Evolutionary conservation across 2,888 invertebrate species (phyloP).

Genomic region (Pseudococcus longispinus): DNA sequence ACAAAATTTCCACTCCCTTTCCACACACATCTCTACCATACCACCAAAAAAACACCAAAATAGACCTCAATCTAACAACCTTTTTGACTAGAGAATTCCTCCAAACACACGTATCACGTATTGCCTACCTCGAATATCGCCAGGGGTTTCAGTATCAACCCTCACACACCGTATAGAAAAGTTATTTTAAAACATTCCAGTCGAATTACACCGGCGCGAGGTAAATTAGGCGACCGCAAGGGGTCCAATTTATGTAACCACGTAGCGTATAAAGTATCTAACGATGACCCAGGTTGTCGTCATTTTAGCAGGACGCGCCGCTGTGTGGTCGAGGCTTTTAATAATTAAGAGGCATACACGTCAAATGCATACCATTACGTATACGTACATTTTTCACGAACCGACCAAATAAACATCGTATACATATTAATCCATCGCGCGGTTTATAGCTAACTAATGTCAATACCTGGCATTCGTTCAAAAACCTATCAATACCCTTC

Average conservation of each 20-base stretch:
- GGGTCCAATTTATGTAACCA: not conserved
- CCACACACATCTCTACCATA: too few species aligned
- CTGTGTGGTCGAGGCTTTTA: not conserved
- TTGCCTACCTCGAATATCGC: not conserved
- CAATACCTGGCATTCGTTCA: slow-evolving; percentile 16
- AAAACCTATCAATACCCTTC: slow-evolving; percentile 17
- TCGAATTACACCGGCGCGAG: not conserved
- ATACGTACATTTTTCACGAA: not conserved
- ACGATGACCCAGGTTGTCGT: not conserved
- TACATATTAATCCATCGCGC: not conserved
- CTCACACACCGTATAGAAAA: not conserved
- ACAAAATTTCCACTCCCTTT: too few species aligned
- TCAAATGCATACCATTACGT: not conserved
- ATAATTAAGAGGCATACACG: not conserved
- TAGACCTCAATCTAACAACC: too few species aligned
- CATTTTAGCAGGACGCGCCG: not conserved
- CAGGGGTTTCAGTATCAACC: not conserved
- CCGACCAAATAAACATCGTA: not conserved
- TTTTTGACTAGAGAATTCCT: not conserved
- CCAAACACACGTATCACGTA: not conserved
- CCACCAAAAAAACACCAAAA: too few species aligned
- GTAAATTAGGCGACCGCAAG: not conserved
- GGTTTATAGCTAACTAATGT: not conserved
- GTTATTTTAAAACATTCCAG: not conserved
- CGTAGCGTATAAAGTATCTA: not conserved